Evolutionary conservation across 2,888 invertebrate species (phyloP).

Genomic region (Ligdia adustata): DNA sequence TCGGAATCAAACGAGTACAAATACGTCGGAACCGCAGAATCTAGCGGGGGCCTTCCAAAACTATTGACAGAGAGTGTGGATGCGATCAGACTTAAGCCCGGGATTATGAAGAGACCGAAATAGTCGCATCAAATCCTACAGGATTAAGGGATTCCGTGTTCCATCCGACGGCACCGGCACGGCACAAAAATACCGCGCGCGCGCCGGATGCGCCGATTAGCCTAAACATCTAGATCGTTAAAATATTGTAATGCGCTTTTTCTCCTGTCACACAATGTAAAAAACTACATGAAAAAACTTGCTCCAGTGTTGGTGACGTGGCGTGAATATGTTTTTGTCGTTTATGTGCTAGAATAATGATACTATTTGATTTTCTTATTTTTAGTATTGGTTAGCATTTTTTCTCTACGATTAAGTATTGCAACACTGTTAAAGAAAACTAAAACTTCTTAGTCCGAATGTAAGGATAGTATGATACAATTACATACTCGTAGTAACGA

Average conservation of each 20-base stretch:
- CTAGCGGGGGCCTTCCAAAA: conserved; percentile 78
- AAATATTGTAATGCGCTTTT: conserved; percentile 70
- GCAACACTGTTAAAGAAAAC: no score
- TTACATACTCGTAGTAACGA: no score
- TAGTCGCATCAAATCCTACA: conserved; percentile 81
- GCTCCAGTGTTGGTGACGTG: conserved; percentile 2
- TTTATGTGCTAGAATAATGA: background rate
- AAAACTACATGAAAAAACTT: conserved; percentile 21
- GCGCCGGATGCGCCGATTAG: conserved; percentile 83
- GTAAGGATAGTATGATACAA: no score
- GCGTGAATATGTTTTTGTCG: conserved; percentile 1
- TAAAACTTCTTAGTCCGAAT: no score
- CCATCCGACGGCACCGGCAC: conserved; percentile 73
- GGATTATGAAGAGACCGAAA: conserved; percentile 84
- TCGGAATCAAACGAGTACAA: conserved; percentile 66
- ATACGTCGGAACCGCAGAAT: conserved; percentile 75
- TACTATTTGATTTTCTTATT: background rate
- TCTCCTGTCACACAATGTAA: conserved; percentile 41
- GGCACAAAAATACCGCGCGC: conserved; percentile 80
- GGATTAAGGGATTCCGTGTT: conserved; percentile 82
- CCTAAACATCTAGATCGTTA: conserved; percentile 75
- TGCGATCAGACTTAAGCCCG: conserved; percentile 81
- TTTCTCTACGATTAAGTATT: no score
- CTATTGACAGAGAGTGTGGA: conserved; percentile 84
- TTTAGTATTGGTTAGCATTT: no score